Evolutionary conservation across 2,888 invertebrate species (phyloP), one percentile per base, ranked within the genome.

Genomic region (Ichneumon xanthorius): DNA sequence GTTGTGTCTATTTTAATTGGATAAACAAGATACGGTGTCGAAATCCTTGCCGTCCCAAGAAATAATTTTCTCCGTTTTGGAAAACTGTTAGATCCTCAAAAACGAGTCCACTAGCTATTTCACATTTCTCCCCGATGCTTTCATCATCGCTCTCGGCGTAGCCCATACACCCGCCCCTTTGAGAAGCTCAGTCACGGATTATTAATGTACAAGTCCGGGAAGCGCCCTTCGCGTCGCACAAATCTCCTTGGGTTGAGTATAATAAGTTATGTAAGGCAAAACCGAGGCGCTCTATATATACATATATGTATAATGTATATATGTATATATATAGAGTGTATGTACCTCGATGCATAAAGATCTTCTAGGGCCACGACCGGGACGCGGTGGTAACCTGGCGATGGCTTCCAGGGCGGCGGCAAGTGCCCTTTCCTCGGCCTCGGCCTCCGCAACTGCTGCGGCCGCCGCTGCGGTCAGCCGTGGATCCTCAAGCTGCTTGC

Each of bases 391-490:
- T 89, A 93, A 89, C 91, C 94, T 95, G 88, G 93, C 95, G 91
- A 90, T 96, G 88, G 96, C 97, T 90, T 97, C 97, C 87, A 97
- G 94, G 40, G 97, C 97, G 78, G 97, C 96, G 71, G 96, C 96
- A 61, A 97, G 94, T 88, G 97, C 96, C 9, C 96, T 95, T 91
- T 97, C 97, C 92, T 96, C 96, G 94, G 96, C 96, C 89, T 95
- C 96, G 65, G 95, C 96, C 81, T 97, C 97, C 79, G 97, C 97
- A 1, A 97, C 97, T 86, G 97, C 97, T 86, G 97, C 97, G 72
- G 97, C 95, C 11, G 95, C 95, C 1, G 95, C 95, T 33, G 97
- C 97, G 87, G 94, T 94, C 93, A 97, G 95, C 93, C 97, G 96
- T 50, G 97, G 97, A 94, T 98, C 97, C 93, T 95, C 93, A 86